Conservation (phyloP, 2,888 invertebrate genomes). For the Pristionchus maxplancki region DNA sequence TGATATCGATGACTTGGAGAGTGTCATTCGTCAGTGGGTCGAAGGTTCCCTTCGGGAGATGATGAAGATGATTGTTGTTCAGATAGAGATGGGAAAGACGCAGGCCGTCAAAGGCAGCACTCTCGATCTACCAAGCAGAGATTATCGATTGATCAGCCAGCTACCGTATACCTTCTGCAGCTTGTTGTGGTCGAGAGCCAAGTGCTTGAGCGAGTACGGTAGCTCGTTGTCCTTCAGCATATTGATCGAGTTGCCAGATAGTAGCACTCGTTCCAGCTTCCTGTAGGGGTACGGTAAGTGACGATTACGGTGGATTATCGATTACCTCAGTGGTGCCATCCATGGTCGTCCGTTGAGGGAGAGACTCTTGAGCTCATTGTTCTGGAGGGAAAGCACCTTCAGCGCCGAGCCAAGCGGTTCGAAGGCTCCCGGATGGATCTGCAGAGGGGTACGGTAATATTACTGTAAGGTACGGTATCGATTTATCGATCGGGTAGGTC, state of each 20-base stretch:
- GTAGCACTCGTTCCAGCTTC: conserved; percentile 78
- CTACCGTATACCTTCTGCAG: conserved; percentile 53
- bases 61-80: conserved; percentile 73
- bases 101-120: conserved; percentile 67
- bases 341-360: conserved; percentile 1
- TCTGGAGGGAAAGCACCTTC: conserved; percentile 54
- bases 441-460: conserved; percentile 12
- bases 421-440: conserved; percentile 60
- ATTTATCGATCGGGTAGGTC: background rate
- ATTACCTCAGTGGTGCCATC: conserved; percentile 32
- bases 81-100: conserved; percentile 67
- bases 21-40: conserved; percentile 62
- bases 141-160: background rate
- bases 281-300: conserved; percentile 44
- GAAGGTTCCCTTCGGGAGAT: conserved; percentile 70
- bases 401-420: conserved; percentile 53
- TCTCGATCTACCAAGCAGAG: conserved; percentile 58
- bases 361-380: conserved; percentile 59
- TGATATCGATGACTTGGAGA: conserved; percentile 72
- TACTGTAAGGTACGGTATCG: background rate
- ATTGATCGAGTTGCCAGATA: conserved; percentile 77
- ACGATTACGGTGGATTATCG: background rate
- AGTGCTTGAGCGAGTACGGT: conserved; percentile 56
- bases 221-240: conserved; percentile 61
- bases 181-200: conserved; percentile 63